A percentile compares a stretch with the other conserved stretches of the same genome.
Conservation (phyloP, 2,888 invertebrate species). For the Tinea pellionella region DNA sequence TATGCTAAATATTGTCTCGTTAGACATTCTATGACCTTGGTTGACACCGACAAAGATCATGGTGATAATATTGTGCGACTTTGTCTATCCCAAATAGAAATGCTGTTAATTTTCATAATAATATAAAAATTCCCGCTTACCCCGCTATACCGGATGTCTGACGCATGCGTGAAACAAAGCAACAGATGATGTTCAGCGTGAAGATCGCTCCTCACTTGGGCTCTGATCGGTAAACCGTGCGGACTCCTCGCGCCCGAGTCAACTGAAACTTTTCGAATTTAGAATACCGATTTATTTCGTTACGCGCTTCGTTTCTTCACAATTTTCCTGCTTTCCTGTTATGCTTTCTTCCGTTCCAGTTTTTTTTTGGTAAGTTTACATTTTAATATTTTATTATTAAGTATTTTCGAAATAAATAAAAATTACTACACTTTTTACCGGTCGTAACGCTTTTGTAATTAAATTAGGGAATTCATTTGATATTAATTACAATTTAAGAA, state of each 20-base stretch:
- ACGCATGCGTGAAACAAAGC: conserved; percentile 1
- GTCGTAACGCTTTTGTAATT: conserved; percentile 1
- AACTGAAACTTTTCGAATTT: neutral
- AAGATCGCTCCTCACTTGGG: neutral
- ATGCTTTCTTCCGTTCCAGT: neutral
- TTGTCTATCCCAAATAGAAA: neutral
- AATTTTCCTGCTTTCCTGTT: neutral
- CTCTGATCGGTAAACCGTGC: neutral
- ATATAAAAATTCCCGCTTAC: conserved; percentile 1
- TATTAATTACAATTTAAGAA: conserved; percentile 1
- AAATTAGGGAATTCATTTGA: conserved; percentile 4
- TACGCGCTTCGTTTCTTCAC: neutral
- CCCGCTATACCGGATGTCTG: neutral
- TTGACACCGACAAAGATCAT: neutral
- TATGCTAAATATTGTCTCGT: neutral
- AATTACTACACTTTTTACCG: neutral
- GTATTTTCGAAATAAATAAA: neutral
- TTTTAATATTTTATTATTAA: neutral
- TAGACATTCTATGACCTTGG: neutral
- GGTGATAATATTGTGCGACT: neutral
- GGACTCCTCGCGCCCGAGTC: conserved; percentile 2
- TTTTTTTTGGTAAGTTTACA: neutral
- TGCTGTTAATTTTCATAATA: neutral
- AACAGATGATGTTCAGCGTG: neutral
- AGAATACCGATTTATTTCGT: neutral